Base-by-base conservation (phyloP, 2,113 vertebrate genomes). In the Clupea harengus region DNA sequence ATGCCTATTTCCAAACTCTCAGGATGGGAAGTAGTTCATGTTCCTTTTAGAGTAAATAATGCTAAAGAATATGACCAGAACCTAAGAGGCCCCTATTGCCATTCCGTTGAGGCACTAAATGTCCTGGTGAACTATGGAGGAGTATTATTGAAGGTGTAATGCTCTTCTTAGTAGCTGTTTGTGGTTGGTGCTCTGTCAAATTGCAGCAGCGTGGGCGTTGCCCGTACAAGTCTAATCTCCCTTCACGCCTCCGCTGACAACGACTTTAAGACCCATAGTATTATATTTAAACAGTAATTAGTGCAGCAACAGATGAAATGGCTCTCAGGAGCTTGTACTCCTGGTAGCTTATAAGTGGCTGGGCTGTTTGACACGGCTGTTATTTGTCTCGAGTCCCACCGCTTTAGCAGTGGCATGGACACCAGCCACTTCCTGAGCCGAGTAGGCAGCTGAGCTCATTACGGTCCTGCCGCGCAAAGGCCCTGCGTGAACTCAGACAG, bases 401-500 rank as follows among this genome's bases (percentile, higher is more conserved):
- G 25, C n/a, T 72, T 72, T 20, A 57, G 3, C 54, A 72, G 64
- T 28, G 64, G 25, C 64, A 72, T 11, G 6, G n/a, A 28, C 17
- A 18, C 54, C 54, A 60, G 18, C 6, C 64, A 13, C n/a, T 72
- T 13, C 64, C 2, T 72, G 7, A 25, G 28, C n/a, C 11, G 28
- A 32, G 64, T 32, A 72, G 64, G 64, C 64, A 72, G 64, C 64
- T 10, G 64, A 10, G 28, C 64, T 72, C 64, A 72, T 72, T 72
- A 72, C 15, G 28, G 64, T 83, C 85, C 84, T 81, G 84, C 49
- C 11, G 84, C 85, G 84, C 83, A 85, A 83, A 39, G 80, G 64
- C 85, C 87, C 91, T 87, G 88, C 18, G 84, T 86, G 92, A 89
- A 88, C 57, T 92, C 89, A 88, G 89, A 89, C 86, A 91, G 89